These are phyloP conservation scores for Drosophila parvula DNA, from an alignment of 1,140 invertebrate genomes.

Conservation along the genomic window DNA sequence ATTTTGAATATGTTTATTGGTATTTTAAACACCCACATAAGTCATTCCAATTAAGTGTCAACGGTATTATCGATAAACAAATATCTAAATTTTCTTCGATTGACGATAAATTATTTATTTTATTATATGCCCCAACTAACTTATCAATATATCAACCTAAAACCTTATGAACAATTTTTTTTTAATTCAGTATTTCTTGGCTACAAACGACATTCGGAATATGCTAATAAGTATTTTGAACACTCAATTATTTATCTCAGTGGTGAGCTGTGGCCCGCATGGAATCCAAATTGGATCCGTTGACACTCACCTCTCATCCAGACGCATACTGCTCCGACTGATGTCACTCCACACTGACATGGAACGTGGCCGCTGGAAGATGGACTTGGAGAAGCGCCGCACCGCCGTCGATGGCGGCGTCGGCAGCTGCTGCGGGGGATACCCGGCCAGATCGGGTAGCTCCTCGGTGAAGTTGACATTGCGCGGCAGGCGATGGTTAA, in stretches of 20 bases:
- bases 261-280: neutral
- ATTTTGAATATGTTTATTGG: neutral
- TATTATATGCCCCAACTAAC: too few relatives aligned
- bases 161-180: too few relatives aligned
- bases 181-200: too few relatives aligned
- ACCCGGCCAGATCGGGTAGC: constrained; percentile 85
- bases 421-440: constrained; percentile 85
- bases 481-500: constrained; percentile 74
- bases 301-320: constrained; percentile 90
- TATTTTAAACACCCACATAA: too few relatives aligned
- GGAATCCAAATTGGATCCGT: neutral
- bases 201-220: too few relatives aligned
- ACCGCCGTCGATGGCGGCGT: constrained; percentile 54
- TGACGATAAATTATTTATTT: too few relatives aligned
- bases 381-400: constrained; percentile 80
- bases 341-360: constrained; percentile 94
- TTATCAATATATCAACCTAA: too few relatives aligned
- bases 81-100: too few relatives aligned
- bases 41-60: too few relatives aligned
- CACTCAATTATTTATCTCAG: neutral
- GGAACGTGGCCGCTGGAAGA: constrained; percentile 87
- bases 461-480: constrained; percentile 91
- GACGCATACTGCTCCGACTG: constrained; percentile 90
- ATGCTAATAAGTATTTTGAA: neutral
- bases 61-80: too few relatives aligned